phyloP scores from a whole-genome alignment of 2,797 vertebrate genomes.

The Limosa lapponica region DNA sequence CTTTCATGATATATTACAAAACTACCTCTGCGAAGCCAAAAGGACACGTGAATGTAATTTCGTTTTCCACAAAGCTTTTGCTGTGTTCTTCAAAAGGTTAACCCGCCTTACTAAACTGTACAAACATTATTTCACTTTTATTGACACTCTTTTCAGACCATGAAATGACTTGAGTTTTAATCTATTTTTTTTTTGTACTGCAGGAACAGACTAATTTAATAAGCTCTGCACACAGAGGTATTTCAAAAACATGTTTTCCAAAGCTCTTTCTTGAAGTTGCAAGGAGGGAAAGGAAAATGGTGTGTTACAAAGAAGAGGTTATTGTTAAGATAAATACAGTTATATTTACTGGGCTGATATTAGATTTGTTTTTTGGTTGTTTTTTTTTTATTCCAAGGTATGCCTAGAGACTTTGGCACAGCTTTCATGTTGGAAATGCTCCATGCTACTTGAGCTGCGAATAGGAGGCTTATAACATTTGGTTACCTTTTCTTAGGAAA shows the following conservation, averaged over 20 bases:
- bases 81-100: constrained; percentile 2
- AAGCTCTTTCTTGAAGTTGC: constrained; percentile 30
- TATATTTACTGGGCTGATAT: not conserved
- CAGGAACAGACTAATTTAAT: constrained; percentile 60
- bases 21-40: not conserved
- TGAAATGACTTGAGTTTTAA: constrained; percentile 73
- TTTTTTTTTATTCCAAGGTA: not conserved
- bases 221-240: constrained; percentile 22
- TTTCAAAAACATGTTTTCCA: constrained; percentile 53
- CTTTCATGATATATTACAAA: not conserved
- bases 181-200: constrained; percentile 27
- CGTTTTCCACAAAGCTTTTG: not conserved
- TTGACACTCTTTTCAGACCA: constrained; percentile 65
- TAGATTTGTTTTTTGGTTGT: not conserved
- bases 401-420: not conserved
- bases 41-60: not conserved
- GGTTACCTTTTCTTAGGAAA: not conserved
- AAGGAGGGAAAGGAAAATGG: constrained; percentile 11
- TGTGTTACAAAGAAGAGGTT: not conserved
- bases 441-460: not conserved
- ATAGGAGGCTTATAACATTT: not conserved
- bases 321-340: not conserved
- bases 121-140: constrained; percentile 63
- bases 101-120: constrained; percentile 22
- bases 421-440: not conserved